Conservation (phyloP, 2,113 vertebrate genomes). For the Serilophus lunatus region DNA sequence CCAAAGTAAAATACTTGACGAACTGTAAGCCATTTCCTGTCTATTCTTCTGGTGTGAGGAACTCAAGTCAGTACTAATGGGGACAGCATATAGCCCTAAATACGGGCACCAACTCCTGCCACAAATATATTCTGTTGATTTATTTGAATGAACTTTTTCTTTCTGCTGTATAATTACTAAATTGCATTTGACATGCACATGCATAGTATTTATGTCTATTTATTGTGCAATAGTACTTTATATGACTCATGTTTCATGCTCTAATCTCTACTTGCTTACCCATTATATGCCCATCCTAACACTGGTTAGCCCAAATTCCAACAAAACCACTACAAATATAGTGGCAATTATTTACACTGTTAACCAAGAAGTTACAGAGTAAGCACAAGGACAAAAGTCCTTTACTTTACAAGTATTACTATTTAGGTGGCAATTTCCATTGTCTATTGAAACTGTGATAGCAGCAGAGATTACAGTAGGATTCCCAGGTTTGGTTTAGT, state of each 20-base stretch:
- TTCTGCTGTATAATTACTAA: slow-evolving; percentile 13
- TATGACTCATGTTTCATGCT: not conserved
- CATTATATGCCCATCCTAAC: not conserved
- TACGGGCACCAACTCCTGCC: not conserved
- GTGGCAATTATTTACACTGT: not conserved
- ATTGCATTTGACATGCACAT: not conserved
- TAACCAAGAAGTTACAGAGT: not conserved
- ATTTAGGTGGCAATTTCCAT: not conserved
- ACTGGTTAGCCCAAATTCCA: not conserved
- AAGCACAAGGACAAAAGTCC: not conserved
- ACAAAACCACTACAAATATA: not conserved
- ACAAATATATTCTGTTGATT: not conserved
- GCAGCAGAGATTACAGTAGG: not conserved
- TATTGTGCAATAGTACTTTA: not conserved
- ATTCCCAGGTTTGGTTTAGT: not conserved
- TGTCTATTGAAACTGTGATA: not conserved
- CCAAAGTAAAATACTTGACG: not conserved
- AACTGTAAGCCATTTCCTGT: not conserved
- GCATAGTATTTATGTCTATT: slow-evolving; percentile 36
- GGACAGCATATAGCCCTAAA: not conserved
- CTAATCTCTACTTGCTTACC: not conserved
- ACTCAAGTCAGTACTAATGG: not conserved
- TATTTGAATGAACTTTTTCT: not conserved
- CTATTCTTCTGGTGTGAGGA: not conserved
- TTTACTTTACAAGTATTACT: not conserved